phyloP scores from a whole-genome alignment of 2,888 invertebrate genomes.

The Dorcus hopei region DNA sequence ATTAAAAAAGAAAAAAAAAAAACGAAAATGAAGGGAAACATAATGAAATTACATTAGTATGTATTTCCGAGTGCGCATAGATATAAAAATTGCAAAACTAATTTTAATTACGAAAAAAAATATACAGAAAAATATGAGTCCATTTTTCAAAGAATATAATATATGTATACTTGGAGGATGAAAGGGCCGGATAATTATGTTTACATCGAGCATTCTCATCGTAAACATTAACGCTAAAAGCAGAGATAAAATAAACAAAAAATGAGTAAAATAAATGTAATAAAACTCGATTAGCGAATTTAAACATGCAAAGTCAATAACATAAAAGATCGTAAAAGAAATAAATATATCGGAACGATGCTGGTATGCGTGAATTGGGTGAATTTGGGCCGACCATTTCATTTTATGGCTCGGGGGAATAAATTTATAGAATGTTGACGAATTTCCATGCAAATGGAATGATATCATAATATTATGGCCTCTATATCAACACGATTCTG shows the following conservation, averaged over 20 bases:
- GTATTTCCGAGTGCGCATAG: too few relatives aligned
- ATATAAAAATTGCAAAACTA: too few relatives aligned
- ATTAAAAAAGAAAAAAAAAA: too few relatives aligned
- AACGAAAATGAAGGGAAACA: too few relatives aligned
- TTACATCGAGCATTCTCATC: not conserved
- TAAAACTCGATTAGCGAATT: constrained; percentile 2
- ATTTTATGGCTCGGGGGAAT: constrained; percentile 31
- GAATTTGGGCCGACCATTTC: constrained; percentile 28
- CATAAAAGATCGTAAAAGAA: constrained; percentile 35
- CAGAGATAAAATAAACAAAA: not conserved
- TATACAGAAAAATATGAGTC: too few relatives aligned
- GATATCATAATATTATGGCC: constrained; percentile 34
- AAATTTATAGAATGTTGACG: constrained; percentile 42
- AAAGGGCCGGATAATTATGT: not conserved
- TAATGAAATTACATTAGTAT: too few relatives aligned
- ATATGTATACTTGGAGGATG: too few relatives aligned
- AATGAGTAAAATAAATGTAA: not conserved
- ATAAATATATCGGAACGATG: constrained; percentile 31
- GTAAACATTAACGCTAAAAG: not conserved
- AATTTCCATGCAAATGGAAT: constrained; percentile 41
- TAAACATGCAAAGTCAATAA: constrained; percentile 34
- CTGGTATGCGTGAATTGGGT: constrained; percentile 24
- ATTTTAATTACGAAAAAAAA: too few relatives aligned
- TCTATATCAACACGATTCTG: constrained; percentile 28
- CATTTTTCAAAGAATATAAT: too few relatives aligned